These are phyloP conservation scores for Bergia puertoricense DNA, from an alignment of 92 coral and sea anemone genomes.

Conservation along the genomic window DNA sequence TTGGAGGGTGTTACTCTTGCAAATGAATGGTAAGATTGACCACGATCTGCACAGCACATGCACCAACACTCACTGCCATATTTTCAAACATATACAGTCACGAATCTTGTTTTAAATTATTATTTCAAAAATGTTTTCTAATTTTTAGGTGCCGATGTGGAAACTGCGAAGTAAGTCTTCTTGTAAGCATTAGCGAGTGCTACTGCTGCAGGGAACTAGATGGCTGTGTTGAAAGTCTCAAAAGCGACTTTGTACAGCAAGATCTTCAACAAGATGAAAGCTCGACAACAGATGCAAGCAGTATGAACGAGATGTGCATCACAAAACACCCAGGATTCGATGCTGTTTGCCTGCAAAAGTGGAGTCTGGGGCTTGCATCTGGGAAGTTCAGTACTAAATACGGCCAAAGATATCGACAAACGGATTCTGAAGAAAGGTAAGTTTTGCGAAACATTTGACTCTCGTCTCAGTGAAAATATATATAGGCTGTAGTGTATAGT, in stretches of 20 bases:
- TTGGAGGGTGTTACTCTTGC: neutral
- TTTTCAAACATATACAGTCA: no score
- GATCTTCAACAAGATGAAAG: conserved; percentile 15
- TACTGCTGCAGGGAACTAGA: conserved; percentile 49
- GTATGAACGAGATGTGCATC: neutral
- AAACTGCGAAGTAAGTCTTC: conserved; percentile 2
- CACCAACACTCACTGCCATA: no score
- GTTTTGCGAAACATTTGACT: no score
- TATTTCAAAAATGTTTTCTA: no score
- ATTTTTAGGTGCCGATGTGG: conserved; percentile 36
- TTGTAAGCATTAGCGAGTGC: conserved; percentile 42
- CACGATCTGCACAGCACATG: neutral
- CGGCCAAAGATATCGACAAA: no score
- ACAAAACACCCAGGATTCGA: neutral
- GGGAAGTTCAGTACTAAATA: no score
- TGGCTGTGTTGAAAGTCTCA: conserved; percentile 25
- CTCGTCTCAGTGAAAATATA: no score
- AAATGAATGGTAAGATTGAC: conserved; percentile 33
- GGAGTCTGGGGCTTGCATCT: neutral
- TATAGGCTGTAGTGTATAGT: no score
- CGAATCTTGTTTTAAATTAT: no score
- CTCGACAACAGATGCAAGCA: no score
- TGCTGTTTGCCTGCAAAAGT: conserved; percentile 7
- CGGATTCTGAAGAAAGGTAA: no score
- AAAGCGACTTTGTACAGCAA: conserved; percentile 43